A percentile compares a stretch with the other conserved stretches of the same genome.
These are phyloP conservation scores for Erebia ligea DNA, from an alignment of 2,888 invertebrate genomes.

Conservation along the genomic window DNA sequence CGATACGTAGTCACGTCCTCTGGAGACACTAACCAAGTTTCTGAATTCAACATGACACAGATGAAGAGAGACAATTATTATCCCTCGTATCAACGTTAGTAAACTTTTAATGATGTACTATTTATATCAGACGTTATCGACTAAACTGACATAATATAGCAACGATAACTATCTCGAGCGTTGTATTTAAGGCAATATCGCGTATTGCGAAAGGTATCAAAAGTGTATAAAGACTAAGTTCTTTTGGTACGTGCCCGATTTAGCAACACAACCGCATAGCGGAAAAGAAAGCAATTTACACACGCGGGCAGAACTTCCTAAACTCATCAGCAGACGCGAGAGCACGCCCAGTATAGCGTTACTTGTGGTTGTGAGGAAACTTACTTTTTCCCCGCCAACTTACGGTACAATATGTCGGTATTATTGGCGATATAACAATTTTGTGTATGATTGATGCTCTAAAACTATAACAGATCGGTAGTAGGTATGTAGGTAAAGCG, in stretches of 20 bases:
- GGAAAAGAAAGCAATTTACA: constrained; percentile 53
- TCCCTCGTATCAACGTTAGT: not conserved
- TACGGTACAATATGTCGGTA: constrained; percentile 52
- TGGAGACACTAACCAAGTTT: constrained; percentile 35
- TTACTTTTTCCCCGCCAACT: constrained; percentile 67
- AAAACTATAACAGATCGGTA: no score
- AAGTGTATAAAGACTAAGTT: constrained; percentile 32
- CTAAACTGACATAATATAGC: constrained; percentile 1
- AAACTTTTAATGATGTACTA: not conserved
- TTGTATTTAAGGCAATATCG: constrained; percentile 33
- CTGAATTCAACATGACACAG: constrained; percentile 28
- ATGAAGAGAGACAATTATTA: constrained; percentile 16
- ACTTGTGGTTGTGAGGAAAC: constrained; percentile 63
- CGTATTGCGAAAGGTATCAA: constrained; percentile 26
- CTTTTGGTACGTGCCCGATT: constrained; percentile 40
- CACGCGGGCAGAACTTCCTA: constrained; percentile 67
- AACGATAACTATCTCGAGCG: constrained; percentile 10
- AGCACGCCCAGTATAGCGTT: constrained; percentile 65
- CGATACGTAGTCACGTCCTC: constrained; percentile 38
- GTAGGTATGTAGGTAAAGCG: no score
- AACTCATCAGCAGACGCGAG: constrained; percentile 73
- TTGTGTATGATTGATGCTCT: not conserved
- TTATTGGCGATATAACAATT: constrained; percentile 2
- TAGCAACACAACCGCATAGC: constrained; percentile 36
- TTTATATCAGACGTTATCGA: not conserved